Percentiles rank a stretch among this genome's conserved stretches.
These are phyloP conservation scores for Tinea pellionella DNA, from an alignment of 2,888 invertebrate species.

Conservation along the genomic window DNA sequence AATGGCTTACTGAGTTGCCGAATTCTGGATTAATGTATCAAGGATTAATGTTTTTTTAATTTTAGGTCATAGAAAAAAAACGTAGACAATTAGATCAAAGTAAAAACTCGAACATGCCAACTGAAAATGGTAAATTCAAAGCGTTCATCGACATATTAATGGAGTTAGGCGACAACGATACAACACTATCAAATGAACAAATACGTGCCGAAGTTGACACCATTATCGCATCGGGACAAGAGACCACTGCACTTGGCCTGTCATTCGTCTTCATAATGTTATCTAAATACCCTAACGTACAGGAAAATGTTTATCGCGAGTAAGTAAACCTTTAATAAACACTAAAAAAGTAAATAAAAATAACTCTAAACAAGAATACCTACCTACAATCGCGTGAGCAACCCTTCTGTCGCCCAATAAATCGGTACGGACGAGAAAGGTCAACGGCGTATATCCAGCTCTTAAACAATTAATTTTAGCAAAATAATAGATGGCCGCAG, in stretches of 20 bases:
- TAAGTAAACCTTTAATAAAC: too few species aligned
- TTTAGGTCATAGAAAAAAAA: constrained; percentile 17
- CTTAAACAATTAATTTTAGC: too few species aligned
- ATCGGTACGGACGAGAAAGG: too few species aligned
- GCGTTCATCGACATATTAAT: constrained; percentile 64
- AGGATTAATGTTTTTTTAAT: too few species aligned
- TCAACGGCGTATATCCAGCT: too few species aligned
- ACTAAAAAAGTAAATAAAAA: too few species aligned
- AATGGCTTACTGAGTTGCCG: too few species aligned
- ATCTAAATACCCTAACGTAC: constrained; percentile 40
- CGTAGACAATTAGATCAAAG: constrained; percentile 20
- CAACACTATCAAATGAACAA: constrained; percentile 53
- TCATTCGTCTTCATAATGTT: constrained; percentile 44
- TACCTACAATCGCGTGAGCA: too few species aligned
- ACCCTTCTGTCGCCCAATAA: too few species aligned
- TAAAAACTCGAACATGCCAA: background rate
- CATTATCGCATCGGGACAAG: constrained; percentile 67
- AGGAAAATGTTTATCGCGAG: constrained; percentile 43
- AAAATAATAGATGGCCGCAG: too few species aligned
- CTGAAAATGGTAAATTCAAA: constrained; percentile 33
- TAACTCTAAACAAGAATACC: too few species aligned
- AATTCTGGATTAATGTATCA: too few species aligned
- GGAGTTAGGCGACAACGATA: constrained; percentile 47
- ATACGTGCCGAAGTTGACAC: constrained; percentile 68
- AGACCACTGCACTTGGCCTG: constrained; percentile 51